phyloP scores from a whole-genome alignment of 2,888 invertebrate species.

The Bhutanitis thaidina region DNA sequence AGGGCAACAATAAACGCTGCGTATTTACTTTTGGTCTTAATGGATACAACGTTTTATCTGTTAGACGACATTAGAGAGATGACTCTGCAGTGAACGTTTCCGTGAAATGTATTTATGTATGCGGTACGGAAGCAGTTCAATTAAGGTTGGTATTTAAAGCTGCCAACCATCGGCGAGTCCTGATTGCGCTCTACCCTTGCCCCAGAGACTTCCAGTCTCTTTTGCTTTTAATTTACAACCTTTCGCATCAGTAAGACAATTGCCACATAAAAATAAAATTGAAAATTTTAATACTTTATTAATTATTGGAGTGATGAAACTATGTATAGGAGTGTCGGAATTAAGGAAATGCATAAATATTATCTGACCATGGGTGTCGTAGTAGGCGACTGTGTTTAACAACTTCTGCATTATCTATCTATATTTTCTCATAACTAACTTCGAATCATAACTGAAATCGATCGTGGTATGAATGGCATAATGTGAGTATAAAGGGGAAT shows the following conservation, averaged over 20 bases:
- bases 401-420: too few relatives aligned
- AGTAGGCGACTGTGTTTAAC: too few relatives aligned
- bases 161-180: constrained; percentile 66
- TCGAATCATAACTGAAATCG: too few relatives aligned
- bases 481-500: too few relatives aligned
- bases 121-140: constrained; percentile 73
- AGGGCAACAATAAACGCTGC: constrained; percentile 2
- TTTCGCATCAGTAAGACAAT: constrained; percentile 38
- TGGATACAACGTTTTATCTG: constrained; percentile 18
- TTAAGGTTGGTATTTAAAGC: constrained; percentile 79
- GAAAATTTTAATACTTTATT: too few relatives aligned
- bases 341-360: too few relatives aligned
- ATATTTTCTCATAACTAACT: too few relatives aligned
- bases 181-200: constrained; percentile 59
- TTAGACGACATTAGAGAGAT: constrained; percentile 54
- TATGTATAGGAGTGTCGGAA: too few relatives aligned
- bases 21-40: constrained; percentile 11
- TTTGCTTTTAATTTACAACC: constrained; percentile 72
- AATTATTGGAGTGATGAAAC: too few relatives aligned
- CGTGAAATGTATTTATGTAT: constrained; percentile 69
- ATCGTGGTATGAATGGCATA: too few relatives aligned
- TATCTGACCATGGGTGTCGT: too few relatives aligned
- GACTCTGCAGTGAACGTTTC: constrained; percentile 60
- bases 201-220: constrained; percentile 54
- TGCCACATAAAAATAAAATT: constrained; percentile 33